Conservation (phyloP, 1,140 invertebrate species). For the Monochamus saltuarius region DNA sequence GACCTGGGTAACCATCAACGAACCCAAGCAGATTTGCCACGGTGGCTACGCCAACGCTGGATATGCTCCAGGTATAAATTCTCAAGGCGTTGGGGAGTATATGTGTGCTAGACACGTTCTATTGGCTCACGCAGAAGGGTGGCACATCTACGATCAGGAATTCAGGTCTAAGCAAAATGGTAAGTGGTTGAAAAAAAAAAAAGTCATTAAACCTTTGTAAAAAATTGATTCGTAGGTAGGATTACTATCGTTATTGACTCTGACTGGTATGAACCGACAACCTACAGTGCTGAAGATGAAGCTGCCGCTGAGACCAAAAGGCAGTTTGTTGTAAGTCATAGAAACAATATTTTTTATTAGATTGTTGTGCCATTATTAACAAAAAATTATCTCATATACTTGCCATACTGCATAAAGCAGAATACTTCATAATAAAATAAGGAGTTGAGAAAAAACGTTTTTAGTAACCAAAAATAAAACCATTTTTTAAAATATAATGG, state of each 20-base stretch:
- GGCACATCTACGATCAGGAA: conserved; percentile 56
- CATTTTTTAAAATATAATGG: no score
- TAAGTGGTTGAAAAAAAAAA: conserved; percentile 8
- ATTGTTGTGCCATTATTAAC: no score
- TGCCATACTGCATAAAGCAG: no score
- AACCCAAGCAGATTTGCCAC: conserved; percentile 19
- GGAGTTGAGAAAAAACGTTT: no score
- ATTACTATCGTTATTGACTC: conserved; percentile 29
- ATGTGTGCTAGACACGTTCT: conserved; percentile 59
- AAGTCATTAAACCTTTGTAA: no score
- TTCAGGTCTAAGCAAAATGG: conserved; percentile 41
- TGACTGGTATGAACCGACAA: conserved; percentile 21
- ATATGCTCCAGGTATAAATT: conserved; percentile 25
- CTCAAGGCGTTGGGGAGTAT: conserved; percentile 57
- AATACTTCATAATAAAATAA: no score
- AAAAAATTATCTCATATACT: no score
- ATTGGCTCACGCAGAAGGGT: conserved; percentile 59
- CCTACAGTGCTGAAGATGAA: conserved; percentile 19
- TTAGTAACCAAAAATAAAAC: no score
- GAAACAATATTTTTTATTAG: not conserved
- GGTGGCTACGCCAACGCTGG: conserved; percentile 17
- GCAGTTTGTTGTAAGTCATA: conserved; percentile 42
- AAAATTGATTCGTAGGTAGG: conserved; percentile 19
- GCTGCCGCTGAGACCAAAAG: conserved; percentile 23
- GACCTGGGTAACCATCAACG: conserved; percentile 49